Conservation (phyloP, 2,797 vertebrate genomes). For the Spinibarbus caldwelli region DNA sequence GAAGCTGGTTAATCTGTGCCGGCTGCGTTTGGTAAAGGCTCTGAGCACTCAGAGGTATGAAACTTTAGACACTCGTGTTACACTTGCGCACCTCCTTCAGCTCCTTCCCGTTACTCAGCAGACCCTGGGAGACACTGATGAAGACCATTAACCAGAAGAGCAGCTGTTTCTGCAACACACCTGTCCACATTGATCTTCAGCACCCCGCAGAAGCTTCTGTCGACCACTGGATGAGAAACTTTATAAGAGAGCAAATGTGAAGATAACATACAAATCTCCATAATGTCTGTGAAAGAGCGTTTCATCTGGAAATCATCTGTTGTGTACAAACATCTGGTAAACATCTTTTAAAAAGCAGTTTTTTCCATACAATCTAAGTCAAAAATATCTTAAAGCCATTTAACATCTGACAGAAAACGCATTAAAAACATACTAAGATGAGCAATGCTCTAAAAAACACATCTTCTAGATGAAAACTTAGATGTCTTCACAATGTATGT, state of each 20-base stretch:
- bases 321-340: background rate
- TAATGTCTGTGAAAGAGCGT: background rate
- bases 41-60: background rate
- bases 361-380: too few relatives aligned
- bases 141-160: constrained; percentile 11
- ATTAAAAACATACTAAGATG: too few relatives aligned
- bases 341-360: background rate
- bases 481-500: too few relatives aligned
- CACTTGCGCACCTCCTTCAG: constrained; percentile 22
- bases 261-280: background rate
- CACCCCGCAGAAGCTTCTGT: background rate
- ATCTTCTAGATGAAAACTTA: too few relatives aligned
- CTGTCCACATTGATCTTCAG: constrained; percentile 19
- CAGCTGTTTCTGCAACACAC: constrained; percentile 35
- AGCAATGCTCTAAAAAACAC: too few relatives aligned
- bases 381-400: too few relatives aligned
- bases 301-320: constrained; percentile 1
- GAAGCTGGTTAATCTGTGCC: background rate
- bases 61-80: constrained; percentile 25
- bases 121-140: background rate
- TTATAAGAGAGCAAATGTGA: background rate
- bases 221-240: background rate
- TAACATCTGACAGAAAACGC: too few relatives aligned
- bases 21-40: background rate
- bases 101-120: constrained; percentile 20